Evolutionary conservation across 2,797 vertebrate species (phyloP), one percentile per base, ranked within the genome.

Genomic region (Mus minutoides): DNA sequence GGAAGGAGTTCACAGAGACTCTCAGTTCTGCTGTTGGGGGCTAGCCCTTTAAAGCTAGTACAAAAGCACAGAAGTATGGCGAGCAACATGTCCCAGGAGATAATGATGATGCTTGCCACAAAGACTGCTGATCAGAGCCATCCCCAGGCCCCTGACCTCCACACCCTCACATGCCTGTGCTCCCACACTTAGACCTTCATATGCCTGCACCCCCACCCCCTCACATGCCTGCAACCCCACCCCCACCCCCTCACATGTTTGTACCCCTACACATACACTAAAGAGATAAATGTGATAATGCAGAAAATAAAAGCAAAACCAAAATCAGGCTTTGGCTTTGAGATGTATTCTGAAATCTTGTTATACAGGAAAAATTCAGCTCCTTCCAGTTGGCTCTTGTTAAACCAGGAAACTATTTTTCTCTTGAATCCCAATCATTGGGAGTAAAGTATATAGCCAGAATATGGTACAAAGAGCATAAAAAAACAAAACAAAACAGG

Each of bases 301-400:
- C 46, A 71, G 24, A 37, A 69, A 69, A 52, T 26, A 87, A 6
- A 73, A 73, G 14, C 4, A 3, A 54, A 67, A 26, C 29, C 46
- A 49, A 52, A 37, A 58, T 26, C 54, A 78, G 78, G 19, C 49
- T 69, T 94, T 87, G n/a, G 13, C 49, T 90, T 94, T 67, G 80
- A 95, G 88, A 43, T 69, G 12, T 54, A 60, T 60, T 78, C 67
- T 83, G 77, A 92, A 80, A 90, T 85, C 22, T 69, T 76, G 60
- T 34, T 34, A 31, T 13, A 10, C 49, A 22, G 73, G 69, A 54
- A 54, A 31, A 37, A 67, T 19, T 26, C 3, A 60, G 40, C 56
- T 24, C 22, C 26, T 87, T 37, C 88, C 77, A 43, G 0, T 62
- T 92, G 84, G 37, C 13, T 52, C 9, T 26, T 86, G 76, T 83